Percentiles rank a stretch among this genome's conserved stretches.
Conservation (phyloP, 2,113 vertebrate genomes). For the Turdus rufiventris region DNA sequence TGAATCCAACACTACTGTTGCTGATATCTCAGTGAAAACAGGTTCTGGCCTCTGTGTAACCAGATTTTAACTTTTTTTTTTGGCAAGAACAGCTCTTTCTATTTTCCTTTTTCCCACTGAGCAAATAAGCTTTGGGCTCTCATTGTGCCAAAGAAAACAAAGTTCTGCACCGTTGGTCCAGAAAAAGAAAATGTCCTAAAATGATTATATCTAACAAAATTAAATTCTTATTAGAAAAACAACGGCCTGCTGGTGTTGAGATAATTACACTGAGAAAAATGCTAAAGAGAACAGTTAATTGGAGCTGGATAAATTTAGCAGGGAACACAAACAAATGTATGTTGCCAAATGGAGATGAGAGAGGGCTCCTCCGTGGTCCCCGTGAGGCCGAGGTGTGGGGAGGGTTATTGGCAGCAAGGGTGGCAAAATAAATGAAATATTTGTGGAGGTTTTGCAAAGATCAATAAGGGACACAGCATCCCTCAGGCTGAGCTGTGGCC, state of each 20-base stretch:
- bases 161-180: not conserved
- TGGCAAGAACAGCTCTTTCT: not conserved
- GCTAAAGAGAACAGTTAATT: constrained; percentile 55
- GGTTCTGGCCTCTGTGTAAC: not conserved
- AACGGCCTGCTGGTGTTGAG: constrained; percentile 32
- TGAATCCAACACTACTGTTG: not conserved
- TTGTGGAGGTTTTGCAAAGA: not conserved
- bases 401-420: not conserved
- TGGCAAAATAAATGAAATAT: not conserved
- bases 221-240: constrained; percentile 54
- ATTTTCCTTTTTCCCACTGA: not conserved
- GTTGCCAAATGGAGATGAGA: constrained; percentile 30
- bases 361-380: not conserved
- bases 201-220: constrained; percentile 52
- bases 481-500: not conserved
- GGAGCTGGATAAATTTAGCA: constrained; percentile 44
- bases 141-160: constrained; percentile 16
- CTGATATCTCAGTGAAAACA: not conserved
- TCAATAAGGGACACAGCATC: constrained; percentile 1
- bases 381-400: not conserved
- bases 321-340: constrained; percentile 38
- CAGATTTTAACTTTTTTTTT: not conserved
- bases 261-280: constrained; percentile 46
- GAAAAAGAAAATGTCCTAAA: constrained; percentile 6
- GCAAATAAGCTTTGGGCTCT: not conserved